Evolutionary conservation across 1,140 invertebrate genomes (phyloP).

Genomic region (Micrasema minimum): DNA sequence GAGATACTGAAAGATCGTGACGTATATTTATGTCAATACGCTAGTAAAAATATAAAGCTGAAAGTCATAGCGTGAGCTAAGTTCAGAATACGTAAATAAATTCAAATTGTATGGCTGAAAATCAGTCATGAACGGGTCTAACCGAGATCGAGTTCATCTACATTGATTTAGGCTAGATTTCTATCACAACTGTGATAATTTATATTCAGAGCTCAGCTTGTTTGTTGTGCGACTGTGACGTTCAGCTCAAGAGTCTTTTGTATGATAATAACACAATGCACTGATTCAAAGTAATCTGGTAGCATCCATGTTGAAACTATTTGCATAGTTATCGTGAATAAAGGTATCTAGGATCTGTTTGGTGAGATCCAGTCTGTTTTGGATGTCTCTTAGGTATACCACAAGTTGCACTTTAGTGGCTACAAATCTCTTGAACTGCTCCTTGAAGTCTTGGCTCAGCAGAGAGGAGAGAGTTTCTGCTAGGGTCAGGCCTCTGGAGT

Average conservation of each 20-base stretch:
- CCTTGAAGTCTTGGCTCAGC: slow-evolving; percentile 30
- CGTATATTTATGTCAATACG: not conserved
- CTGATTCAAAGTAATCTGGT: not conserved
- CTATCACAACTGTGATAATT: not conserved
- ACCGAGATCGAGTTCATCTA: not conserved
- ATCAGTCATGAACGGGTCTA: not conserved
- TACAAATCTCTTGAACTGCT: slow-evolving; percentile 38
- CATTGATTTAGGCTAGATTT: not conserved
- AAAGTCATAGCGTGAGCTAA: too few relatives aligned
- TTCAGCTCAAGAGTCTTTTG: too few relatives aligned
- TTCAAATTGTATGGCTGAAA: slow-evolving; percentile 6
- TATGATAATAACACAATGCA: slow-evolving; percentile 18
- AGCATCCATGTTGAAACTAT: slow-evolving; percentile 1
- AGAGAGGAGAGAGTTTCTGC: slow-evolving; percentile 15
- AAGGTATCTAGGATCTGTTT: slow-evolving; percentile 33
- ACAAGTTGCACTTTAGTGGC: slow-evolving; percentile 40
- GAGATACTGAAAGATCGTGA: slow-evolving; percentile 32
- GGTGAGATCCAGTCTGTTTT: slow-evolving; percentile 37
- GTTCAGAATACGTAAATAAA: too few relatives aligned
- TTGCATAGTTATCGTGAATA: not conserved
- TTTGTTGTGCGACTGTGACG: too few relatives aligned
- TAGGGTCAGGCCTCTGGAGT: slow-evolving; percentile 27
- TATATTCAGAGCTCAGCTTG: too few relatives aligned
- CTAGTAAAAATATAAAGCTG: too few relatives aligned
- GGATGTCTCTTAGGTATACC: slow-evolving; percentile 40